A percentile compares a stretch with the other conserved stretches of the same genome.
Evolutionary conservation across 2,113 vertebrate genomes (phyloP).

Genomic region (Genyomyrus donnyi): DNA sequence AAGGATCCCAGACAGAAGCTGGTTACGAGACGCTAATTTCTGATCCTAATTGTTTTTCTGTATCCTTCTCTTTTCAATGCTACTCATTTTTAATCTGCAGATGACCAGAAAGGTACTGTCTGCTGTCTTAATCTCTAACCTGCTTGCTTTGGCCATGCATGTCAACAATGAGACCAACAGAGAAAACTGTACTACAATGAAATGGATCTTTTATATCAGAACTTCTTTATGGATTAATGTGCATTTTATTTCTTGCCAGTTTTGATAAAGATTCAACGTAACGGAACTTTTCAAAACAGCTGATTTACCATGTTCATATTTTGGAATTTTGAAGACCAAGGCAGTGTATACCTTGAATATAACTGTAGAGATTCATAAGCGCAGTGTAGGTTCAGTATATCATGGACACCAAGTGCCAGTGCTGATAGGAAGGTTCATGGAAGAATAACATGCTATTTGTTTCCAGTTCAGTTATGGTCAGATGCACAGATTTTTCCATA

Average conservation of each 20-base stretch:
- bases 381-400: not conserved
- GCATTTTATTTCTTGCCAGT: not conserved
- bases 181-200: not conserved
- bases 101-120: conserved; percentile 16
- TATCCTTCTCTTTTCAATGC: conserved; percentile 9
- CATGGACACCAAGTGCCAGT: not conserved
- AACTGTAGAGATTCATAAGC: not conserved
- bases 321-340: not conserved
- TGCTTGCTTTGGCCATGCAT: conserved; percentile 4
- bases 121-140: not conserved
- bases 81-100: not conserved
- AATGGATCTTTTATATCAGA: not conserved
- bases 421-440: not conserved
- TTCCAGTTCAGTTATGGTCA: not conserved
- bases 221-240: not conserved
- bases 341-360: not conserved
- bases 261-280: not conserved
- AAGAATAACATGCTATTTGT: not conserved
- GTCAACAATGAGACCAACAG: not conserved
- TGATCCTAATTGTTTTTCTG: not conserved
- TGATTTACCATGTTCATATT: not conserved
- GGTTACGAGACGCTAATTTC: not conserved
- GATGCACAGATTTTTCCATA: not conserved
- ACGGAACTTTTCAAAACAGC: not conserved
- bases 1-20: not conserved